Conservation (phyloP, 2,113 vertebrate species). For the Dipodomys spectabilis region DNA sequence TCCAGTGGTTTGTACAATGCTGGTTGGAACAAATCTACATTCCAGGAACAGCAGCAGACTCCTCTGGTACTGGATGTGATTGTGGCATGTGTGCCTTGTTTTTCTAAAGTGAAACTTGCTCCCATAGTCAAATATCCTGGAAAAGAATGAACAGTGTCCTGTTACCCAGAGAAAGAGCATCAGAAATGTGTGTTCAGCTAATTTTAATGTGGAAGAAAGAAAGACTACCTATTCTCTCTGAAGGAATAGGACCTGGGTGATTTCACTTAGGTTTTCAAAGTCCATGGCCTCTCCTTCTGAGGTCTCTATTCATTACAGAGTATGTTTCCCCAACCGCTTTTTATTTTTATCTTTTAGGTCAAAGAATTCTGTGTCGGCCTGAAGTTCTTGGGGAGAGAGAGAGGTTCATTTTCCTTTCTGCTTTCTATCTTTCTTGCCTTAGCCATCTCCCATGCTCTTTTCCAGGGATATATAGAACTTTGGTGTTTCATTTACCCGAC, state of each 20-base stretch:
- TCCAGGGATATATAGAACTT: too few relatives aligned
- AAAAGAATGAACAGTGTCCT: background rate
- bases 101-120: background rate
- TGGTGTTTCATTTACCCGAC: background rate
- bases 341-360: background rate
- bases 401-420: background rate
- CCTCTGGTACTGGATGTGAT: background rate
- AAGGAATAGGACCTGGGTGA: background rate
- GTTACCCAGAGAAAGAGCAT: background rate
- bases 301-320: background rate
- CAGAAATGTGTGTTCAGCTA: background rate
- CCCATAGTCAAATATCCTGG: background rate
- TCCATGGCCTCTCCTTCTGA: background rate
- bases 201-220: background rate
- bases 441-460: background rate
- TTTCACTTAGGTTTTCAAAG: conserved; percentile 15
- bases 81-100: background rate
- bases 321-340: background rate
- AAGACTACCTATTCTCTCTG: background rate
- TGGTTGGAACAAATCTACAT: background rate
- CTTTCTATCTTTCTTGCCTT: background rate
- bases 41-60: background rate
- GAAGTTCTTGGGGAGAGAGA: background rate
- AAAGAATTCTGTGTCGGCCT: background rate
- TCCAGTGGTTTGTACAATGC: conserved; percentile 13